Evolutionary conservation across 2,797 vertebrate genomes (phyloP).

Genomic region (Gallinago nigripennis): DNA sequence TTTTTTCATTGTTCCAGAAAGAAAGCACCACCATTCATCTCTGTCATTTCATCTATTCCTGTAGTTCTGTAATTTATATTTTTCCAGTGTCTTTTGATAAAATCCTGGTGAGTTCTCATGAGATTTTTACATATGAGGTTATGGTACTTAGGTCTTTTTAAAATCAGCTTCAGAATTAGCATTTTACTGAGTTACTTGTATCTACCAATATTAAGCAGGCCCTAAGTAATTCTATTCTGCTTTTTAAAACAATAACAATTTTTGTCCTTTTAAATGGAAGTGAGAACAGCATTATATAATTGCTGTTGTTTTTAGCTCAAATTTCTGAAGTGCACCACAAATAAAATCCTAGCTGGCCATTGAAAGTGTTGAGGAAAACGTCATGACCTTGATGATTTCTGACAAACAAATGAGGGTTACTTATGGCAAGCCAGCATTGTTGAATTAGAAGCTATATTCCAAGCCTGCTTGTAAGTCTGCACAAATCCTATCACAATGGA

Average conservation of each 20-base stretch:
- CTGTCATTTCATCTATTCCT: neutral
- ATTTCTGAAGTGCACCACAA: neutral
- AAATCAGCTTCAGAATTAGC: neutral
- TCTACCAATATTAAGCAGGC: neutral
- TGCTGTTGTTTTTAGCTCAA: neutral
- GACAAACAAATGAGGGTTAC: constrained; percentile 42
- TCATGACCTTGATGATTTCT: constrained; percentile 6
- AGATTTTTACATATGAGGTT: neutral
- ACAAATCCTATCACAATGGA: constrained; percentile 71
- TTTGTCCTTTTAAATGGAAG: neutral
- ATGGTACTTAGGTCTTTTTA: neutral
- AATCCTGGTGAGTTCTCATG: neutral
- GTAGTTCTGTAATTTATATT: neutral
- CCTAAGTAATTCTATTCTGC: neutral
- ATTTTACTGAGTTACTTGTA: neutral
- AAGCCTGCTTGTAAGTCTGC: constrained; percentile 56
- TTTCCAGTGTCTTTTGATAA: neutral
- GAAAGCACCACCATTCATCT: neutral
- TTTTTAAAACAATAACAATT: neutral
- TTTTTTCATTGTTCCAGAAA: neutral
- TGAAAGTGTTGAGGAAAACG: neutral
- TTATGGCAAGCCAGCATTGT: constrained; percentile 9
- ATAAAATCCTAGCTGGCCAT: neutral
- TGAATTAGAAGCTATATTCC: constrained; percentile 57
- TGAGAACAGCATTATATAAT: neutral